Base-by-base conservation (phyloP, 2,888 invertebrate species). In the Carabus problematicus region DNA sequence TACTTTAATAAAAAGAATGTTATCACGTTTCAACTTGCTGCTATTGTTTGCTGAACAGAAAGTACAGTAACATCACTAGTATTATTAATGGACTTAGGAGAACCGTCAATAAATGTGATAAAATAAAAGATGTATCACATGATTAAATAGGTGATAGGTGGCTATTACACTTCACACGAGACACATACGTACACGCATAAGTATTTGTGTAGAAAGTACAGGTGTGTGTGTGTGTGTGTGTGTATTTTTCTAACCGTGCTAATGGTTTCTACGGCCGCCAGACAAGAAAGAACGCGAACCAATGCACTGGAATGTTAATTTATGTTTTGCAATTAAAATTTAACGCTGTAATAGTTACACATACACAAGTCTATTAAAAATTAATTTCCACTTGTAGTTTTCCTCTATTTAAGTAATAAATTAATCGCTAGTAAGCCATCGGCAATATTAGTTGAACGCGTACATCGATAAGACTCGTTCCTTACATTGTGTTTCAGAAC, bases 271-370 rank as follows among this genome's bases (percentile, higher is more conserved):
- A 6, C 41, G 58, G 18, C 19, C 18, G 58, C 58, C 39, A 59
- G 58, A 59, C 58, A 43, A 59, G 58, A 59, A 59, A 59, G 41
- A 40, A 59, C 19, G 14, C 16, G 43, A 11, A 42, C 16, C 58
- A 14, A 16, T 42, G 11, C 14, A 56, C 14, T 59, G 58, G 58
- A 59, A 59, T 59, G 41, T 41, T 59, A 59, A 59, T 59, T 59
- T 41, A 59, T 42, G 16, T 12, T 42, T 42, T 59, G 19, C 42
- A 59, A 59, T 59, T 42, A 59, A 39, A 40, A 59, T 2, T 14
- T 16, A 16, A 42, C 18, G 43, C 14, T 9, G 16, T 16, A 59
- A 9, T 43, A 41, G 16, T 42, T 59, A 41, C 58, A 41, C n/a
- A n/a, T n/a, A n/a, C n/a, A 18, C 41, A 59, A 42, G 19, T 42